Percentiles rank a stretch among this genome's conserved stretches.
Conservation (phyloP, 2,888 invertebrate species). For the Athalia cordata region DNA sequence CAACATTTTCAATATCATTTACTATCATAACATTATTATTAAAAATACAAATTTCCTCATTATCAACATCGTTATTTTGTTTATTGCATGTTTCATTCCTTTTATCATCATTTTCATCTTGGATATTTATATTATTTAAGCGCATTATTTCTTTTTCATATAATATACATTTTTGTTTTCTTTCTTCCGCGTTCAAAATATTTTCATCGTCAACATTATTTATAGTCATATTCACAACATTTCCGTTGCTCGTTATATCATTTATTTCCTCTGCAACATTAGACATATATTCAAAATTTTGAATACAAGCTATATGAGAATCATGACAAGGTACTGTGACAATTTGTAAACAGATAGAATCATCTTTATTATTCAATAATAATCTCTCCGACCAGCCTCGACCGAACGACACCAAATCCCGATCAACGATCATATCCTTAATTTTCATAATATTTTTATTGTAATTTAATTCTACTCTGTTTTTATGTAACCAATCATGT, state of each 20-base stretch:
- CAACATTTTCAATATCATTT: slow-evolving; percentile 6
- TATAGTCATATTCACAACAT: background rate
- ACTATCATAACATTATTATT: slow-evolving; percentile 15
- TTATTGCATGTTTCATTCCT: background rate
- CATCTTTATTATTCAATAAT: too few relatives aligned
- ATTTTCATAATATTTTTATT: too few relatives aligned
- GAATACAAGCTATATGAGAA: background rate
- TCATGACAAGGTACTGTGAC: slow-evolving; percentile 19
- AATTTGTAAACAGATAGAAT: slow-evolving; percentile 33
- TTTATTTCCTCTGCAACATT: background rate
- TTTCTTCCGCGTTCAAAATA: too few relatives aligned
- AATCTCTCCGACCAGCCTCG: too few relatives aligned
- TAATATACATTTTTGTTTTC: too few relatives aligned
- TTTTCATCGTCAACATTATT: slow-evolving; percentile 4
- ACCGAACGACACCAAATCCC: too few relatives aligned
- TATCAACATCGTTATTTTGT: slow-evolving; percentile 9
- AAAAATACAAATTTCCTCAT: background rate
- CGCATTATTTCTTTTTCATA: background rate
- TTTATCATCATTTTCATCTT: too few relatives aligned
- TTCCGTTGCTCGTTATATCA: background rate
- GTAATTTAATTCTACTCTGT: too few relatives aligned
- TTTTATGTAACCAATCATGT: too few relatives aligned
- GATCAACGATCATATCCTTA: too few relatives aligned
- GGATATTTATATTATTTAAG: background rate
- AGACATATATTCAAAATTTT: background rate